Evolutionary conservation across 2,888 invertebrate species (phyloP).

Genomic region (Petrolisthes manimaculis): DNA sequence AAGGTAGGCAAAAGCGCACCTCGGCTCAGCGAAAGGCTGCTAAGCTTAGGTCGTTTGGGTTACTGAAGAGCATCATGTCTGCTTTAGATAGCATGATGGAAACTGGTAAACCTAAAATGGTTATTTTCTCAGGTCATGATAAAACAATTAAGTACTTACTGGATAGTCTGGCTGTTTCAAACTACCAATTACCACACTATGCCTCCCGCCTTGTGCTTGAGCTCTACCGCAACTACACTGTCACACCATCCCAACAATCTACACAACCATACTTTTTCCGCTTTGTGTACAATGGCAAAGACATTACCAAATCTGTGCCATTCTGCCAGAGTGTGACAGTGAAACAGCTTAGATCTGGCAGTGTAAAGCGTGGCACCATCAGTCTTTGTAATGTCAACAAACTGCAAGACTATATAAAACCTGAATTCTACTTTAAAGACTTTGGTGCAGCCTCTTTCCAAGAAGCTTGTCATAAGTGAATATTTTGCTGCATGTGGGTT

Average conservation of each 20-base stretch:
- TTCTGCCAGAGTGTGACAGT: slow-evolving; percentile 78
- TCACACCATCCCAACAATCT: slow-evolving; percentile 50
- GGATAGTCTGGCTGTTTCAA: slow-evolving; percentile 81
- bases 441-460: slow-evolving; percentile 91
- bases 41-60: slow-evolving; percentile 83
- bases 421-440: slow-evolving; percentile 83
- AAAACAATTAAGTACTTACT: slow-evolving; percentile 88
- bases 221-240: slow-evolving; percentile 78
- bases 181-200: slow-evolving; percentile 80
- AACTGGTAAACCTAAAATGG: slow-evolving; percentile 80
- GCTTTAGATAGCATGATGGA: slow-evolving; percentile 86
- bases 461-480: slow-evolving; percentile 74
- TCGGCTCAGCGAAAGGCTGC: slow-evolving; percentile 73
- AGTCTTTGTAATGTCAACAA: slow-evolving; percentile 55
- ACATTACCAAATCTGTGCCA: slow-evolving; percentile 83
- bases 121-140: slow-evolving; percentile 91
- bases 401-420: slow-evolving; percentile 70
- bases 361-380: slow-evolving; percentile 56
- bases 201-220: slow-evolving; percentile 90
- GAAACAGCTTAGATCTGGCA: slow-evolving; percentile 64
- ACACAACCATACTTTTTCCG: slow-evolving; percentile 80
- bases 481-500: neutral
- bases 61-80: slow-evolving; percentile 84
- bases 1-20: slow-evolving; percentile 76
- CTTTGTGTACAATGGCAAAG: slow-evolving; percentile 86